Evolutionary conservation across 2,888 invertebrate species (phyloP), one percentile per base, ranked within the genome.

Genomic region (Schizaphis graminum): DNA sequence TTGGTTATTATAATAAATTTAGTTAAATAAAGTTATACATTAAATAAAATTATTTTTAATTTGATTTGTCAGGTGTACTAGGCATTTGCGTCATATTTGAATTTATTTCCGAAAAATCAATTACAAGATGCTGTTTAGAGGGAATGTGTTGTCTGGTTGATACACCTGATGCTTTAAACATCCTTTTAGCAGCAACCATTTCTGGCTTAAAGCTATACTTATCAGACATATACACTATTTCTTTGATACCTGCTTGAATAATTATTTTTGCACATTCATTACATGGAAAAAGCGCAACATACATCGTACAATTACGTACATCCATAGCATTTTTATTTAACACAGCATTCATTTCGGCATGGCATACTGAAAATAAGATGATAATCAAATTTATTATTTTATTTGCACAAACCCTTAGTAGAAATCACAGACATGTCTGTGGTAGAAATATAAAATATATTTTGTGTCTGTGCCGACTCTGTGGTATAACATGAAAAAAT

Each of bases 181-280:
- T 98, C 95, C 96, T 96, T 95, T 97, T 98, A 13, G 99, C 97
- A 8, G 99, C 99, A 89, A 96, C 96, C 87, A 97, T 98, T 92
- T 96, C 96, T 0, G 96, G 95, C 95, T 98, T 98, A 10, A 97
- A 96, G 0, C 96, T 96, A 96, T 98, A 97, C 95, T 98, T 98
- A 96, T 99, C 98, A 0, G 98, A 98, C 95, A 98, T 96, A 95
- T 98, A 99, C 26, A 97, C 96, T 4, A 98, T 97, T 95, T 97
- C 97, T 91, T 96, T 97, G 61, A 99, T 98, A 0, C 99, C 98
- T 1, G 98, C 97, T 95, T 99, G 99, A 95, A 99, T 98, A 61
- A 99, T 98, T 61, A 99, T 96, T 96, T 99, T 99, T 0, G 99
- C 98, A 96, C 99, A 99, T 96, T 99, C 99, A 95, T 99, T 99